Conservation (phyloP, 2,888 invertebrate species). For the Zeuzera pyrina region DNA sequence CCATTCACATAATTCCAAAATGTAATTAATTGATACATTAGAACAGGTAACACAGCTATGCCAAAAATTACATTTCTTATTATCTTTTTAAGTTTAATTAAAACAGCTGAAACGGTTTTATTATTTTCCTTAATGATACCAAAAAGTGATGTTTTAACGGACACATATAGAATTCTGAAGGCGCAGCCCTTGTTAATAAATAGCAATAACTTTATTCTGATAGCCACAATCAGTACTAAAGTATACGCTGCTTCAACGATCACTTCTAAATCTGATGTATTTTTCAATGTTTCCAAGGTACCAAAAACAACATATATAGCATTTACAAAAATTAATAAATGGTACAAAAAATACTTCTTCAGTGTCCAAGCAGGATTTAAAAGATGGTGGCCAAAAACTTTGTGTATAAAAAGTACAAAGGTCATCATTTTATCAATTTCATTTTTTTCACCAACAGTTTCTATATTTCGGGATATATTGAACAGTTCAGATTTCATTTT, state of each 20-base stretch:
- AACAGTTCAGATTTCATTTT: too few species aligned
- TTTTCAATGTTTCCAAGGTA: constrained; percentile 29
- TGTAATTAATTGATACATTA: constrained; percentile 25
- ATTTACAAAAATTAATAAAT: constrained; percentile 23
- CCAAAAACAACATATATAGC: constrained; percentile 37
- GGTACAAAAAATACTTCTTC: constrained; percentile 24
- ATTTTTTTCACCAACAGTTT: constrained; percentile 33
- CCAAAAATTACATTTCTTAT: constrained; percentile 22
- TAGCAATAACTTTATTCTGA: constrained; percentile 27
- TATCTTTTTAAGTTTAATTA: constrained; percentile 22
- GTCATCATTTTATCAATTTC: constrained; percentile 32
- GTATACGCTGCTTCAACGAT: constrained; percentile 41
- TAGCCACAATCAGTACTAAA: constrained; percentile 25
- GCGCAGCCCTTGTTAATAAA: constrained; percentile 23
- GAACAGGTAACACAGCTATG: constrained; percentile 24
- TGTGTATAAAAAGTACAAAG: constrained; percentile 28
- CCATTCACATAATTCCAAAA: constrained; percentile 35
- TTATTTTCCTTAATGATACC: constrained; percentile 24
- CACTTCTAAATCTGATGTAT: constrained; percentile 22
- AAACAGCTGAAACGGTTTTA: constrained; percentile 8
- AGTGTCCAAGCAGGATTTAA: constrained; percentile 43
- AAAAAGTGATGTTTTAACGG: constrained; percentile 31
- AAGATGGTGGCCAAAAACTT: constrained; percentile 39
- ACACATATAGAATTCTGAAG: constrained; percentile 30
- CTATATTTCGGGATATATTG: too few species aligned